Evolutionary conservation across 1,140 invertebrate genomes (phyloP).

Genomic region (Chrysopa pallens): DNA sequence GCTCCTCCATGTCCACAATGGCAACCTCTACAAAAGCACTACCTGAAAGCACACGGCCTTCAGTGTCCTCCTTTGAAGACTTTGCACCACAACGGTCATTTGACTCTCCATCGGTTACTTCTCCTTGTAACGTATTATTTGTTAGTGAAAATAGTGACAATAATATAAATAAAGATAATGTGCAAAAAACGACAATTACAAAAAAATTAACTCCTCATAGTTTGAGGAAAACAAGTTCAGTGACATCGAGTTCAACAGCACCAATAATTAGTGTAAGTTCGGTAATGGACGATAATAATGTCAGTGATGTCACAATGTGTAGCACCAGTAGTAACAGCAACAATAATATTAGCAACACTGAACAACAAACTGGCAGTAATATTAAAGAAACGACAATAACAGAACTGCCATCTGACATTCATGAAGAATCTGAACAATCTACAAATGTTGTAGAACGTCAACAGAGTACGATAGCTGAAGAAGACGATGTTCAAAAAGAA

Average conservation of each 20-base stretch:
- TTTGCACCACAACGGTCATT: conserved; percentile 16
- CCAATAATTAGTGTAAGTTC: conserved; percentile 56
- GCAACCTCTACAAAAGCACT: conserved; percentile 14
- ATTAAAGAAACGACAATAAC: conserved; percentile 8
- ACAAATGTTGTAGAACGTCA: conserved; percentile 6
- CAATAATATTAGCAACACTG: conserved; percentile 17
- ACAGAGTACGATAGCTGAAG: conserved; percentile 15
- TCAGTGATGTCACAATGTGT: conserved; percentile 3
- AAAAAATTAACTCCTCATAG: conserved; percentile 19
- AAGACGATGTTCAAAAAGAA: conserved; percentile 1
- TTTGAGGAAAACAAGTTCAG: conserved; percentile 19
- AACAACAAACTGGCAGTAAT: conserved; percentile 1
- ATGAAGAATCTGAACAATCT: conserved; percentile 25
- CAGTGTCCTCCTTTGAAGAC: conserved; percentile 28
- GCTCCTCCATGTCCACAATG: conserved; percentile 26
- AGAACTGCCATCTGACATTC: conserved; percentile 8
- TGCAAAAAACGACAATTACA: conserved; percentile 12
- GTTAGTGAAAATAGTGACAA: conserved; percentile 5
- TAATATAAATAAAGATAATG: conserved; percentile 8
- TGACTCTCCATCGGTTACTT: conserved; percentile 18
- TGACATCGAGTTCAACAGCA: conserved; percentile 23
- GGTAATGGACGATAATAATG: conserved; percentile 32
- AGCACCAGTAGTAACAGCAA: conserved; percentile 5
- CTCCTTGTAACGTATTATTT: conserved; percentile 6
- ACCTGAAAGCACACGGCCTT: conserved; percentile 16